Conservation (phyloP, 2,113 vertebrate genomes). For the Dasyurus viverrinus region DNA sequence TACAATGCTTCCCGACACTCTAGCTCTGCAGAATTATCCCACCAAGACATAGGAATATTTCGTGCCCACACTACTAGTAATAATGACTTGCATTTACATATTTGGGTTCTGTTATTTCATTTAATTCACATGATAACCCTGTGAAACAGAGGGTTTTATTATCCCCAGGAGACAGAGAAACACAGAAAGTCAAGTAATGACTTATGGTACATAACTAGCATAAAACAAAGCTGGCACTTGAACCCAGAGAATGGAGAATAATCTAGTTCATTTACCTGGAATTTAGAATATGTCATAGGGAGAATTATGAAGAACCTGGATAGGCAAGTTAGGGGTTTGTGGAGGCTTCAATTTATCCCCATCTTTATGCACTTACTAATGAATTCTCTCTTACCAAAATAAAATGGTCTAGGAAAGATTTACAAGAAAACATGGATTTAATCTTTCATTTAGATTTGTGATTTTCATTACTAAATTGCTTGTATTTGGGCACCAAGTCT, state of each 20-base stretch:
- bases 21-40: background rate
- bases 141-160: background rate
- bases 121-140: constrained; percentile 9
- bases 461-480: background rate
- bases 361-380: background rate
- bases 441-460: background rate
- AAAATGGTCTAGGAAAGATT: background rate
- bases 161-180: background rate
- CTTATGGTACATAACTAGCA: background rate
- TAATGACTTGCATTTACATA: background rate
- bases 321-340: background rate
- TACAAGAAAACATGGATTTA: background rate
- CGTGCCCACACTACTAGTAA: background rate
- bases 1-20: background rate
- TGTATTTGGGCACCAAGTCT: background rate
- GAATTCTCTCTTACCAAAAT: background rate
- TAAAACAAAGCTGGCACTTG: rapidly evolving
- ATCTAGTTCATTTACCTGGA: background rate
- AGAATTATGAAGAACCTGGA: background rate
- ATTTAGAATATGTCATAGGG: background rate
- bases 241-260: background rate
- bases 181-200: background rate
- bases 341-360: background rate
- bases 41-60: background rate
- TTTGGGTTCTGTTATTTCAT: background rate